Conservation (phyloP, 2,888 invertebrate genomes). For the Lampropteryx suffumata region DNA sequence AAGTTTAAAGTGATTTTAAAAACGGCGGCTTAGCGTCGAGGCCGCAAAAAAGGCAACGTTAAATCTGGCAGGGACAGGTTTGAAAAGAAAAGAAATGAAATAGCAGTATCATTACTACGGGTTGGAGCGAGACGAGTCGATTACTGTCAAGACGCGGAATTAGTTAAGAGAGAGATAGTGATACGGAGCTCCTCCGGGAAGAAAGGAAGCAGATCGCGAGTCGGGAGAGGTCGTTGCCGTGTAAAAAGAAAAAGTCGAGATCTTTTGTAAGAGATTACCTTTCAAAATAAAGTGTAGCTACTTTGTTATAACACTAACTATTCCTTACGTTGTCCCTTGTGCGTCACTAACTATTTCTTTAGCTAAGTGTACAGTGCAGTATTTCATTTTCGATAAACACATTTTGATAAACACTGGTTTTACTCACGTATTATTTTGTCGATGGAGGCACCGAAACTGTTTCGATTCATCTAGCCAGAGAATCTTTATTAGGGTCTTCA, state of each 20-base stretch:
- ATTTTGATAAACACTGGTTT: too few relatives aligned
- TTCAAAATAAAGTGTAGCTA: constrained; percentile 39
- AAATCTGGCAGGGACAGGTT: constrained; percentile 65
- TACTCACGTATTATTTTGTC: too few relatives aligned
- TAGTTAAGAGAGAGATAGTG: constrained; percentile 57
- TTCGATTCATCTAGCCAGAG: too few relatives aligned
- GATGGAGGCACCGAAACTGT: too few relatives aligned
- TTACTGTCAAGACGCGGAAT: constrained; percentile 64
- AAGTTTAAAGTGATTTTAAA: constrained; percentile 45
- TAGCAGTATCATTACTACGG: constrained; percentile 45
- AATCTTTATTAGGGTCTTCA: too few relatives aligned
- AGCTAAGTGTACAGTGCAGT: too few relatives aligned
- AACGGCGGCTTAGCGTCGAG: constrained; percentile 40
- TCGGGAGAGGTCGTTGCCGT: constrained; percentile 68
- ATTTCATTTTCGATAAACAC: too few relatives aligned
- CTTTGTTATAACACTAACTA: not conserved
- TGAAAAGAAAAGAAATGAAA: constrained; percentile 55
- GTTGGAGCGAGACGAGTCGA: constrained; percentile 74
- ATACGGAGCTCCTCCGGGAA: constrained; percentile 47
- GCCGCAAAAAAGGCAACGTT: constrained; percentile 64
- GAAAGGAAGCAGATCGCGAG: constrained; percentile 48
- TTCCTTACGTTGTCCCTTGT: too few relatives aligned
- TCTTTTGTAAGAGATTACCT: constrained; percentile 59
- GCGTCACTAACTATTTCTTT: not conserved
- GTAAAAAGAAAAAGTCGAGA: constrained; percentile 61